Percentiles rank a stretch among this genome's conserved stretches.
These are phyloP conservation scores for Nebria salina DNA, from an alignment of 2,888 invertebrate species.

Conservation along the genomic window DNA sequence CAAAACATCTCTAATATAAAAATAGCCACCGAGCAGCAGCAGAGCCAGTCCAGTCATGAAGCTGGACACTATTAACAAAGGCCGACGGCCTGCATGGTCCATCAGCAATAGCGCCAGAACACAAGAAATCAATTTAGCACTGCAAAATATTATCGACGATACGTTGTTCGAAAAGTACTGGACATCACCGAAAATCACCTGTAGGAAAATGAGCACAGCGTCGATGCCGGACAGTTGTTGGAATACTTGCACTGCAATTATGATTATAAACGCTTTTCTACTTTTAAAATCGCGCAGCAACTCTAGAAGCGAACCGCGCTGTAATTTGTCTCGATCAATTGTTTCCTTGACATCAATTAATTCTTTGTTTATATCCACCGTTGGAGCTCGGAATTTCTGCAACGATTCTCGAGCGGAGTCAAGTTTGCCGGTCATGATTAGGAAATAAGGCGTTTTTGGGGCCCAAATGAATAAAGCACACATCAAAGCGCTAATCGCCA, in stretches of 20 bases:
- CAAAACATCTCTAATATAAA: conserved; percentile 17
- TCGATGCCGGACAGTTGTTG: conserved; percentile 31
- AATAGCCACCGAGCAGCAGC: conserved; percentile 13
- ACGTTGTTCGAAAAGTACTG: not conserved
- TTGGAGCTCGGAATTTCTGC: conserved; percentile 4
- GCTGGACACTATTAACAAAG: conserved; percentile 16
- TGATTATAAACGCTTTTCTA: conserved; percentile 12
- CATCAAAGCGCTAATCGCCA: not conserved
- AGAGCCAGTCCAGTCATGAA: not conserved
- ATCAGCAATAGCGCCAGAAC: conserved; percentile 13
- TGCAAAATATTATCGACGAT: conserved; percentile 20
- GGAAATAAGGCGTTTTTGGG: conserved; percentile 25
- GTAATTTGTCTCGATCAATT: conserved; percentile 14
- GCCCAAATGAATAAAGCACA: conserved; percentile 17
- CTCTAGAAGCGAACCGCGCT: conserved; percentile 15
- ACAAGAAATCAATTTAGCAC: conserved; percentile 18
- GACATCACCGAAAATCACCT: conserved; percentile 22
- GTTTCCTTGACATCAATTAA: conserved; percentile 29
- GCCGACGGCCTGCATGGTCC: conserved; percentile 22
- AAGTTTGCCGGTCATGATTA: conserved; percentile 25
- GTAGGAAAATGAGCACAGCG: conserved; percentile 20
- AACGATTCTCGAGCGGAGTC: conserved; percentile 22
- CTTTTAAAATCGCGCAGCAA: conserved; percentile 11
- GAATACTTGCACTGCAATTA: conserved; percentile 8
- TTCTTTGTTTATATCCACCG: conserved; percentile 3